Conservation (phyloP, 2,888 invertebrate genomes). For the Charanyca ferruginea region DNA sequence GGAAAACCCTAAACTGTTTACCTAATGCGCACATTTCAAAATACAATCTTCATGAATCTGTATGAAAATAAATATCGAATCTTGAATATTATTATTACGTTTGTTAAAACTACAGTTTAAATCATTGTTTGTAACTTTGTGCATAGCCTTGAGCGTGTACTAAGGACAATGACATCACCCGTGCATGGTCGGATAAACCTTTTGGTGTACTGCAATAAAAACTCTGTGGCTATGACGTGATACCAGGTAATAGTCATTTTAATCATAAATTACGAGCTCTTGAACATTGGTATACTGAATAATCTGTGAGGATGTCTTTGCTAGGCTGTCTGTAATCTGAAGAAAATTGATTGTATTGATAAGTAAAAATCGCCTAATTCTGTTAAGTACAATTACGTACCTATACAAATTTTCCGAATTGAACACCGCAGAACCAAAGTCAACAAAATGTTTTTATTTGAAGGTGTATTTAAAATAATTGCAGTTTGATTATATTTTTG, state of each 20-base stretch:
- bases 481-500: too few species aligned
- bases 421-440: too few species aligned
- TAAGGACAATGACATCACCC: constrained; percentile 76
- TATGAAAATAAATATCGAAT: constrained; percentile 9
- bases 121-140: constrained; percentile 9
- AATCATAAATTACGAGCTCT: neutral
- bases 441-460: too few species aligned
- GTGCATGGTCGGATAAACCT: constrained; percentile 63
- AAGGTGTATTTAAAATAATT: too few species aligned
- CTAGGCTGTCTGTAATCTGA: neutral
- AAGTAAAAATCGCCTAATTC: too few species aligned
- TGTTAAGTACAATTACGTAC: too few species aligned
- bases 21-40: neutral
- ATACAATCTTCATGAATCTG: neutral
- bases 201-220: constrained; percentile 57
- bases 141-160: constrained; percentile 65
- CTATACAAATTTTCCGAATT: too few species aligned
- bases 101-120: constrained; percentile 22
- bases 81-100: neutral
- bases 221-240: constrained; percentile 30
- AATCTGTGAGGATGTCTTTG: neutral
- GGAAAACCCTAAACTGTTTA: neutral
- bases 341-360: too few species aligned
- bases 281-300: constrained; percentile 2
- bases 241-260: constrained; percentile 13